Conservation (phyloP, 2,888 invertebrate genomes). For the Leptopterna dolabrata region DNA sequence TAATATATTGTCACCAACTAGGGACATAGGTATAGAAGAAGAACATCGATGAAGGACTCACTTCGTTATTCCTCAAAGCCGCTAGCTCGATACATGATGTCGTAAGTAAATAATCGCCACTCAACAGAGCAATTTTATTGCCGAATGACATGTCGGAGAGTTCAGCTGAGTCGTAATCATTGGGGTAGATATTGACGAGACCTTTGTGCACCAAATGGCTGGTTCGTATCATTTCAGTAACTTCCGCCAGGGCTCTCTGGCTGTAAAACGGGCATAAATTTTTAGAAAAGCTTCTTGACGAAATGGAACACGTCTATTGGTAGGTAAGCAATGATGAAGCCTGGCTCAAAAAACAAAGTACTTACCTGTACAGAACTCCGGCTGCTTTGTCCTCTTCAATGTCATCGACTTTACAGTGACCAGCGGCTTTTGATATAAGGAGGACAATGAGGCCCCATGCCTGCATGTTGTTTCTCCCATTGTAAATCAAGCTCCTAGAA, state of each 20-base stretch:
- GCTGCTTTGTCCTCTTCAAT: constrained; percentile 85
- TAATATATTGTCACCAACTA: too few relatives aligned
- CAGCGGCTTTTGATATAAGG: constrained; percentile 91
- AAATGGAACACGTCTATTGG: too few relatives aligned
- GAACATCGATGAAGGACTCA: constrained; percentile 60
- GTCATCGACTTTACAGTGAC: constrained; percentile 83
- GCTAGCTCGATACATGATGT: constrained; percentile 91
- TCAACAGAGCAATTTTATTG: constrained; percentile 92
- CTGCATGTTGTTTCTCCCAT: constrained; percentile 93
- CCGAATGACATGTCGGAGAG: constrained; percentile 90
- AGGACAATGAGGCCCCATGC: constrained; percentile 93
- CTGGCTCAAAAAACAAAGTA: neutral
- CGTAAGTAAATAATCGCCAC: constrained; percentile 91
- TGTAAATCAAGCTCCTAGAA: constrained; percentile 84
- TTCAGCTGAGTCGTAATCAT: constrained; percentile 71
- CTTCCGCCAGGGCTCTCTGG: constrained; percentile 89
- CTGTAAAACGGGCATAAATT: constrained; percentile 65
- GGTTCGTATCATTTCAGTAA: constrained; percentile 96
- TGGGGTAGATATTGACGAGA: constrained; percentile 82
- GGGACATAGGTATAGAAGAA: too few relatives aligned
- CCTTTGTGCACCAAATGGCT: constrained; percentile 91
- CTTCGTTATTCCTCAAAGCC: constrained; percentile 74
- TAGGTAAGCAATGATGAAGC: neutral
- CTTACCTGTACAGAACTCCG: constrained; percentile 82
- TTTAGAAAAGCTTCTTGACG: too few relatives aligned